These are phyloP conservation scores for Lordiphosa mommai DNA, from an alignment of 1,140 invertebrate genomes.

Conservation along the genomic window DNA sequence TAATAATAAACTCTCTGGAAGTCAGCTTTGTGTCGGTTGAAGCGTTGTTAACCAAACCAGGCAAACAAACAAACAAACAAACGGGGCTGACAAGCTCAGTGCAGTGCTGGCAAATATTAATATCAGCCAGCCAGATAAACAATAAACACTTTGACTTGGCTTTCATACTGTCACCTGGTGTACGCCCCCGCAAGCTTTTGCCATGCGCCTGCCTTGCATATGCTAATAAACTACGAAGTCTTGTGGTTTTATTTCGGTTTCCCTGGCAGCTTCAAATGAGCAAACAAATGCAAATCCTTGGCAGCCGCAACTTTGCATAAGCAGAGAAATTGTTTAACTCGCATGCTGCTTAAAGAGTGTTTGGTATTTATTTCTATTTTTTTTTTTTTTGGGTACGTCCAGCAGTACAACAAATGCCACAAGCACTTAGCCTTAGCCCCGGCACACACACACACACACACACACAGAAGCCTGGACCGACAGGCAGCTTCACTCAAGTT, in stretches of 20 bases:
- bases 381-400: conserved; percentile 28
- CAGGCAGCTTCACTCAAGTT: conserved; percentile 54
- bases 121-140: conserved; percentile 28
- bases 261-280: conserved; percentile 40
- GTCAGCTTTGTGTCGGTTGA: conserved; percentile 4
- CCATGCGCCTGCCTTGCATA: conserved; percentile 22
- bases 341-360: conserved; percentile 34
- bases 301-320: conserved; percentile 35
- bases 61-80: conserved; percentile 3
- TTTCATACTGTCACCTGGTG: conserved; percentile 4
- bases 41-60: conserved; percentile 16
- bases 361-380: not conserved
- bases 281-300: conserved; percentile 53
- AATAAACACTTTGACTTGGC: conserved; percentile 40
- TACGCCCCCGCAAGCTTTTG: conserved; percentile 25
- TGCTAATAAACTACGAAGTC: conserved; percentile 38
- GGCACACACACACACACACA: conserved; percentile 15
- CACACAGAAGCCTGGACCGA: conserved; percentile 22
- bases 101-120: conserved; percentile 46
- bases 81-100: conserved; percentile 2
- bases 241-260: conserved; percentile 61
- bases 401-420: conserved; percentile 35
- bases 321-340: conserved; percentile 44
- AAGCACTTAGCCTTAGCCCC: conserved; percentile 54
- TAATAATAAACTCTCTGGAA: conserved; percentile 38